Evolutionary conservation across 2,888 invertebrate genomes (phyloP), one percentile per base, ranked within the genome.

Genomic region (Phania funesta): DNA sequence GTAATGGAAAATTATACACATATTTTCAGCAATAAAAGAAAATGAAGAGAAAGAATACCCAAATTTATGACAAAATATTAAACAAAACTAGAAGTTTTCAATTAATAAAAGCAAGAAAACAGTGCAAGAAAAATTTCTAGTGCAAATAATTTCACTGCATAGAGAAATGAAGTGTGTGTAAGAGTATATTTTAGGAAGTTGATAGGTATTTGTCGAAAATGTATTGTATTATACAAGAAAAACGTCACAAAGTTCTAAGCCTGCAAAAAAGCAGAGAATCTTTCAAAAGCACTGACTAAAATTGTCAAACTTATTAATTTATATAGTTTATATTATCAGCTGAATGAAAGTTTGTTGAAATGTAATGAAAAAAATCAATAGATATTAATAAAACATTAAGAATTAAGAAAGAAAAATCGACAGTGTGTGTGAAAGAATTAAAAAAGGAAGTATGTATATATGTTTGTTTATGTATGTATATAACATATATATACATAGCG

Each of bases 1-100:
- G 81, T 81, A 81, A 81, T 65, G 77, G 52, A 76, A 81, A 77
- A 67, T 67, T 77, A 81, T 77, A 77, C 77, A 81, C 77, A 81
- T 67, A 77, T 68, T 73, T 80, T 80, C 41, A 68, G 60, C 46
- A 48, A 77, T 58, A 54, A 79, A 60, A 46, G 26, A 18, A 60
- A 76, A 75, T 46, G 22, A 54, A 58, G 67, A 62, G 22, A 58
- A 71, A 65, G 46, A 24, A 44, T 70, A 58, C 11, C 20, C 46
- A 24, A 54, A 18, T 52, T 64, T 44, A 46, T 24, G 29, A 41
- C 13, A 73, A 58, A 71, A 46, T 35, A 26, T 22, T 29, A 56
- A 11, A 4, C 11, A 54, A 62, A 38, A 26, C 35, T n/a, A 65
- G 18, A 52, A 70, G 20, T 24, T 3, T 46, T 67, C 35, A 44